Evolutionary conservation across 2,113 vertebrate species (phyloP), one percentile per base, ranked within the genome.

Genomic region (Origma solitaria): DNA sequence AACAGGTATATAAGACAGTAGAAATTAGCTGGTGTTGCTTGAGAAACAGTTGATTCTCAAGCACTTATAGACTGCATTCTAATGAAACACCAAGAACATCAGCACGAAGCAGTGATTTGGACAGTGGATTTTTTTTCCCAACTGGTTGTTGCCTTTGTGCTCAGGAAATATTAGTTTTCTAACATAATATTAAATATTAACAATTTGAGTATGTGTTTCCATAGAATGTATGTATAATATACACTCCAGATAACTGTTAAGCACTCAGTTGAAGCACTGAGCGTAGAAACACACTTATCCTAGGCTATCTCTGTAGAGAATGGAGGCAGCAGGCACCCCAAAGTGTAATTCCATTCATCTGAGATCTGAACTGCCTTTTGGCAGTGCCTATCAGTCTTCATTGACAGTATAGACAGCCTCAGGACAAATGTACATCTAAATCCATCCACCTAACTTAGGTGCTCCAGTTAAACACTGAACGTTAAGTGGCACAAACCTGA

Each of bases 401-500:
- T 20, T 66, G 92, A 66, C 64, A 66, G 22, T 37, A 77, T 6
- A 83, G 71, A 94, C 35, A 86, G 66, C 54, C 82, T 73, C 9
- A 0, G 79, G 82, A 93, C 38, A 92, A 92, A 92, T 20, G 19
- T 70, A 85, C 76, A 54, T 73, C 64, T 94, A 95, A 93, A 94
- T 93, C 85, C 71, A 70, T 70, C 44, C 80, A 70, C 86, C 76
- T 83, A 66, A 82, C 82, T 86, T 66, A 40, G 80, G 88, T 90
- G 50, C 51, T 90, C 31, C 51, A 78, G 88, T 92, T 88, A 81
- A 93, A 90, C 15, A 50, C 15, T 50, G 90, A 73, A 93, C 92
- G 92, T 86, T 94, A 96, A 95, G 91, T 90, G 82, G 64, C 60
- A 73, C 88, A 95, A 94, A 95, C 88, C 86, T 61, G 76, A 70